Conservation (phyloP, 1,140 invertebrate species). For the Uloborus diversus region DNA sequence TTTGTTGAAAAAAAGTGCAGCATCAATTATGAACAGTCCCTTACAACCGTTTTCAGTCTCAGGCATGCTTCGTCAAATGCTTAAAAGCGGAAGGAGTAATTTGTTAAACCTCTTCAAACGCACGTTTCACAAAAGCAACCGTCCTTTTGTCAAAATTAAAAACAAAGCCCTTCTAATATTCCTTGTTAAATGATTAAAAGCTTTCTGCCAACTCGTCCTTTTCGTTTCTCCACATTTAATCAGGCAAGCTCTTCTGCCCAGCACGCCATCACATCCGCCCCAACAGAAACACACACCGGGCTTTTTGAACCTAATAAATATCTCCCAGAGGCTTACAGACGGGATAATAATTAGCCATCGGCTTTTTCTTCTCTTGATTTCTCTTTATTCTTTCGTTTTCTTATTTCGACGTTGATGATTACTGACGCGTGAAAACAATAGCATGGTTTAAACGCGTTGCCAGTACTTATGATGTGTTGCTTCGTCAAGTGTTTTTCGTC, state of each 20-base stretch:
- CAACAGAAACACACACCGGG: neutral
- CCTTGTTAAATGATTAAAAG: too few species aligned
- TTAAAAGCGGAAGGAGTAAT: too few species aligned
- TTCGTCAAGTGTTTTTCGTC: neutral
- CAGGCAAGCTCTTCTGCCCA: neutral
- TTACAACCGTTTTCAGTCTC: too few species aligned
- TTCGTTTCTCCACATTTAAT: neutral
- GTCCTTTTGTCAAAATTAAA: too few species aligned
- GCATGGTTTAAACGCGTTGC: neutral
- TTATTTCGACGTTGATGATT: neutral
- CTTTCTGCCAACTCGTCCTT: neutral
- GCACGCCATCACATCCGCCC: neutral
- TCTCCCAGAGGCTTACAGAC: neutral
- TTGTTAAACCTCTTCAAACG: too few species aligned
- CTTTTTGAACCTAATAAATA: conserved; percentile 21
- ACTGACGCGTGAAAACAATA: conserved; percentile 36
- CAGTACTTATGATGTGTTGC: neutral
- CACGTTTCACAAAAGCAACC: too few species aligned
- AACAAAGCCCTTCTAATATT: too few species aligned
- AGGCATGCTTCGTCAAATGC: too few species aligned
- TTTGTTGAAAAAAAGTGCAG: too few species aligned
- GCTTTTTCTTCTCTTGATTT: conserved; percentile 11
- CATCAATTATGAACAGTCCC: too few species aligned
- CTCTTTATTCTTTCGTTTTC: neutral
- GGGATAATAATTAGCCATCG: conserved; percentile 29